Percentiles rank a stretch among this genome's conserved stretches.
phyloP scores from a whole-genome alignment of 2,888 invertebrate species.

The Drosophila parthenogenetica region DNA sequence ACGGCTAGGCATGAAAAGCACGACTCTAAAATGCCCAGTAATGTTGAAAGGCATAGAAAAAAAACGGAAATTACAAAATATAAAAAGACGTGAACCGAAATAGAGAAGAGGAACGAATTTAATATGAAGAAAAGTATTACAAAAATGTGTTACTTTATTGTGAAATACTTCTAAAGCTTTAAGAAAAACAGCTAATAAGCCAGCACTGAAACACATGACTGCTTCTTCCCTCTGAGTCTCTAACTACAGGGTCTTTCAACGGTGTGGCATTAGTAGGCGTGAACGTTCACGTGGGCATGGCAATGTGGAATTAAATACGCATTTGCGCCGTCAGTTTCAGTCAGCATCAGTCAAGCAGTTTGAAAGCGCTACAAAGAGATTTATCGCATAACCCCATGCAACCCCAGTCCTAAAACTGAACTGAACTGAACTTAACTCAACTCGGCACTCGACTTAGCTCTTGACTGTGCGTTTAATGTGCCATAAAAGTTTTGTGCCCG shows the following conservation, averaged over 20 bases:
- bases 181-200: too few relatives aligned
- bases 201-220: too few relatives aligned
- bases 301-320: conserved; percentile 72
- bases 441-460: conserved; percentile 22
- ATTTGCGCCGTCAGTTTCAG: conserved; percentile 71
- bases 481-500: conserved; percentile 62
- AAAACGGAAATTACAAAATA: neutral
- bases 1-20: neutral
- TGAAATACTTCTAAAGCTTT: too few relatives aligned
- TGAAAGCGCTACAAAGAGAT: conserved; percentile 42
- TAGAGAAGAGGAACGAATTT: too few relatives aligned
- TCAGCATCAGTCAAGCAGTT: conserved; percentile 26
- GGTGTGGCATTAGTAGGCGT: conserved; percentile 12
- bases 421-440: conserved; percentile 6
- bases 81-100: too few relatives aligned
- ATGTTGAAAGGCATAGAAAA: neutral
- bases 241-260: conserved; percentile 3
- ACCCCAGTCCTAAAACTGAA: conserved; percentile 14
- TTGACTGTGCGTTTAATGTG: conserved; percentile 49
- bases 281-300: conserved; percentile 50
- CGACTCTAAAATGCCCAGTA: neutral
- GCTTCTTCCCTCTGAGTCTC: neutral
- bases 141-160: too few relatives aligned
- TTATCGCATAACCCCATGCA: conserved; percentile 24
- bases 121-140: too few relatives aligned